These are phyloP conservation scores for Cheirogaleus medius DNA, from an alignment of 2,113 vertebrate species.

Conservation along the genomic window DNA sequence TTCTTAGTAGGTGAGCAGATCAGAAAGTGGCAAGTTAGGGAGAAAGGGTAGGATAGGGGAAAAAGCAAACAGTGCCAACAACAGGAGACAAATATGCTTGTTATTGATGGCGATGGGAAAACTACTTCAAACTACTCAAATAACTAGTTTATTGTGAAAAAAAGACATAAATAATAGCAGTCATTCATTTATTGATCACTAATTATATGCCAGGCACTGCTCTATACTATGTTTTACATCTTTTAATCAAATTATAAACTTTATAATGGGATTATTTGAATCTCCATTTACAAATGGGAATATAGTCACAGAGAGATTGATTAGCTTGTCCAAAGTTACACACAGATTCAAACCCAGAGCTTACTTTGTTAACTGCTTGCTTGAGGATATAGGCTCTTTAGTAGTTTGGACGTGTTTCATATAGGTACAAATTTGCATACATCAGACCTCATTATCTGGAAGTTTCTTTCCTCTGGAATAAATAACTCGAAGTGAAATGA, in stretches of 20 bases:
- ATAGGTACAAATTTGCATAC: background rate
- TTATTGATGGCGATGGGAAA: background rate
- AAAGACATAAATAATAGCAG: background rate
- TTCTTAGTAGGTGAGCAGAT: background rate
- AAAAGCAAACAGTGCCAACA: background rate
- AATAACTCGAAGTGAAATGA: slow-evolving; percentile 18
- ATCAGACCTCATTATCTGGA: background rate
- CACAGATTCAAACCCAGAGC: background rate
- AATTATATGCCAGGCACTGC: background rate
- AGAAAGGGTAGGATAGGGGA: background rate
- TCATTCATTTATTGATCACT: background rate
- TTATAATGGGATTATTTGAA: background rate
- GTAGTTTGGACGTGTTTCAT: background rate
- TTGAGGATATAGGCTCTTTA: background rate
- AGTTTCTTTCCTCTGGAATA: slow-evolving; percentile 5
- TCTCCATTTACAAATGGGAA: background rate
- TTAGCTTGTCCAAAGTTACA: slow-evolving; percentile 1
- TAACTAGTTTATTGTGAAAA: background rate
- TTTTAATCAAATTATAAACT: slow-evolving; percentile 38
- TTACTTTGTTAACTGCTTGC: background rate
- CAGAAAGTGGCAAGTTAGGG: background rate
- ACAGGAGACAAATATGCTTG: background rate
- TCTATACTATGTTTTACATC: background rate
- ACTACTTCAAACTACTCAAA: background rate
- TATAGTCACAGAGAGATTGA: background rate